Conservation (phyloP, 2,797 vertebrate species). For the Remorina albescens region DNA sequence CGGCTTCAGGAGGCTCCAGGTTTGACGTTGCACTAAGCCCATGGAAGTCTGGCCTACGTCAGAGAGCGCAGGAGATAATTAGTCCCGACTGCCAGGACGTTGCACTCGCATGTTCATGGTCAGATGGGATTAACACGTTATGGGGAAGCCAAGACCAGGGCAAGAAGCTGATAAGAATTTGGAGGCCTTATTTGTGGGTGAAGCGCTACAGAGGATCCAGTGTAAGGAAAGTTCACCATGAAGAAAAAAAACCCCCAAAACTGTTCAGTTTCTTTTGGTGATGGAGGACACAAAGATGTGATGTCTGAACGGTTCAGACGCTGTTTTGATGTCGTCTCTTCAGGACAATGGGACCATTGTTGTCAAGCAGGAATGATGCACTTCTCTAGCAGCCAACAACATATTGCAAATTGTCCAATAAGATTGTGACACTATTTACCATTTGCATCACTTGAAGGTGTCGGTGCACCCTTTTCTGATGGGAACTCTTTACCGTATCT, state of each 20-base stretch:
- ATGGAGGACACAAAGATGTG: neutral
- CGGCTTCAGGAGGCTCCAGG: conserved; percentile 61
- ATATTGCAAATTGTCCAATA: neutral
- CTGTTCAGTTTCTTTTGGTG: neutral
- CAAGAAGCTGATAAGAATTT: conserved; percentile 77
- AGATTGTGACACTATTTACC: neutral
- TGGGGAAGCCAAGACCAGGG: conserved; percentile 55
- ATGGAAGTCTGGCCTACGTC: conserved; percentile 75
- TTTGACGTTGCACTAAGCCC: conserved; percentile 61
- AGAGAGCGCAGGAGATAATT: conserved; percentile 70
- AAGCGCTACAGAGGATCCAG: conserved; percentile 49
- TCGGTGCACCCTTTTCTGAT: neutral
- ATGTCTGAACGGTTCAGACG: neutral
- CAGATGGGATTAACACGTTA: conserved; percentile 77
- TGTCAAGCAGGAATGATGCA: neutral
- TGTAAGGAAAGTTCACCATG: neutral
- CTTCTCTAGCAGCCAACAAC: no score
- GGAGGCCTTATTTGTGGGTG: conserved; percentile 47
- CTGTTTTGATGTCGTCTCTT: neutral
- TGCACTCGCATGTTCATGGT: conserved; percentile 61
- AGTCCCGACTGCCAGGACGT: conserved; percentile 71
- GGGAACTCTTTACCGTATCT: neutral
- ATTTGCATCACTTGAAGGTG: neutral
- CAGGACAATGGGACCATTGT: no score
- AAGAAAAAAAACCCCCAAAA: conserved; percentile 3